phyloP scores from a whole-genome alignment of 2,888 invertebrate genomes.

The Tethea ocularis region DNA sequence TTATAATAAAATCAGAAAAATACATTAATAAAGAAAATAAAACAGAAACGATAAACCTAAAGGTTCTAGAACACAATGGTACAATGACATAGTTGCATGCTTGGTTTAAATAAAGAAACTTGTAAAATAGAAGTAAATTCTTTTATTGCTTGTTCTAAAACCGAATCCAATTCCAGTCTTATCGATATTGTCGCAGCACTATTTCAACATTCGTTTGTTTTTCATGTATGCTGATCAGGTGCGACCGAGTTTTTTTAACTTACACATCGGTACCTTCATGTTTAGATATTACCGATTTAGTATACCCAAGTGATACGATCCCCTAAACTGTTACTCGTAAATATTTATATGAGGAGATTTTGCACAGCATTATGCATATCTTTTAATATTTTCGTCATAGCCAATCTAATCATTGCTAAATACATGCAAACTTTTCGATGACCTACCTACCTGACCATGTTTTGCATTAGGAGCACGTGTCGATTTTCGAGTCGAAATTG shows the following conservation, averaged over 20 bases:
- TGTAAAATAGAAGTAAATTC: constrained; percentile 4
- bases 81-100: constrained; percentile 9
- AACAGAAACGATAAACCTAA: neutral
- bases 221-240: constrained; percentile 40
- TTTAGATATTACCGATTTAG: constrained; percentile 54
- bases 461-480: too few relatives aligned
- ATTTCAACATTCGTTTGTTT: neutral
- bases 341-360: constrained; percentile 46
- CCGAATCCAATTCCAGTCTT: constrained; percentile 3
- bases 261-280: constrained; percentile 33
- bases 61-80: neutral
- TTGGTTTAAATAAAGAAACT: constrained; percentile 7
- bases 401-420: too few relatives aligned
- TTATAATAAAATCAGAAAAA: neutral
- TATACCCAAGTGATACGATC: constrained; percentile 43
- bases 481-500: too few relatives aligned
- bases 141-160: constrained; percentile 5
- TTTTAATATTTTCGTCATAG: neutral
- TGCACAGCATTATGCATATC: neutral
- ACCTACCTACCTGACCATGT: too few relatives aligned
- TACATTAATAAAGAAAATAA: neutral
- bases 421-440: too few relatives aligned
- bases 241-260: constrained; percentile 34
- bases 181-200: constrained; percentile 6
- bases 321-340: constrained; percentile 45